Percentiles rank a stretch among this genome's conserved stretches.
phyloP scores from a whole-genome alignment of 2,113 vertebrate species.

The Odontesthes bonariensis region DNA sequence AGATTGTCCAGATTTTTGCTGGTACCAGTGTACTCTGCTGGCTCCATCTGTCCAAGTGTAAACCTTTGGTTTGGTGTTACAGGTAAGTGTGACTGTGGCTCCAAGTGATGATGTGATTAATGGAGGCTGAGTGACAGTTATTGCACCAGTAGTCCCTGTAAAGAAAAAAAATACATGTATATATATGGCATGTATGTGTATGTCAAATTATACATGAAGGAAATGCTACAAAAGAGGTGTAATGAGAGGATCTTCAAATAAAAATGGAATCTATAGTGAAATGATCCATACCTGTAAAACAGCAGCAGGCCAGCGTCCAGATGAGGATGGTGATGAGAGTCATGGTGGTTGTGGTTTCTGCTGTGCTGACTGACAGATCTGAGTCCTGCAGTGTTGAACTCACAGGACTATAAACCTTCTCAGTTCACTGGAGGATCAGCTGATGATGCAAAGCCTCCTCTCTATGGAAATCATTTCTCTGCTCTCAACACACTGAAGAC shows the following conservation, averaged over 20 bases:
- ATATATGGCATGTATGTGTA: too few relatives aligned
- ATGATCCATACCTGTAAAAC: slow-evolving; percentile 28
- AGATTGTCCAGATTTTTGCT: slow-evolving; percentile 63
- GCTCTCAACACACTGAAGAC: too few relatives aligned
- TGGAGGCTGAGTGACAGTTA: slow-evolving; percentile 64
- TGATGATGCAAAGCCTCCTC: too few relatives aligned
- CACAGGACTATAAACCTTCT: too few relatives aligned
- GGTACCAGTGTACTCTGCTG: slow-evolving; percentile 40
- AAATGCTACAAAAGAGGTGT: slow-evolving; percentile 20
- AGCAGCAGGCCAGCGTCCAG: too few relatives aligned
- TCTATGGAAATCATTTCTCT: too few relatives aligned
- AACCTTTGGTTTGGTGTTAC: accelerated
- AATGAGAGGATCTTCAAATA: too few relatives aligned
- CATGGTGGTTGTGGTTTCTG: too few relatives aligned
- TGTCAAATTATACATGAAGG: background rate
- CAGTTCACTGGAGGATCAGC: too few relatives aligned
- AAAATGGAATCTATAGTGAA: background rate
- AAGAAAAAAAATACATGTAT: background rate
- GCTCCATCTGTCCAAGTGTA: accelerated
- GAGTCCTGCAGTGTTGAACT: too few relatives aligned
- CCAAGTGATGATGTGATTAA: slow-evolving; percentile 29
- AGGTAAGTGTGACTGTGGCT: slow-evolving; percentile 28
- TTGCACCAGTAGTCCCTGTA: slow-evolving; percentile 56
- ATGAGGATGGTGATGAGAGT: too few relatives aligned
- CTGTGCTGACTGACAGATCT: too few relatives aligned